Percentiles rank a stretch among this genome's conserved stretches.
phyloP scores from a whole-genome alignment of 2,888 invertebrate species.

The Trachelus iudaicus region DNA sequence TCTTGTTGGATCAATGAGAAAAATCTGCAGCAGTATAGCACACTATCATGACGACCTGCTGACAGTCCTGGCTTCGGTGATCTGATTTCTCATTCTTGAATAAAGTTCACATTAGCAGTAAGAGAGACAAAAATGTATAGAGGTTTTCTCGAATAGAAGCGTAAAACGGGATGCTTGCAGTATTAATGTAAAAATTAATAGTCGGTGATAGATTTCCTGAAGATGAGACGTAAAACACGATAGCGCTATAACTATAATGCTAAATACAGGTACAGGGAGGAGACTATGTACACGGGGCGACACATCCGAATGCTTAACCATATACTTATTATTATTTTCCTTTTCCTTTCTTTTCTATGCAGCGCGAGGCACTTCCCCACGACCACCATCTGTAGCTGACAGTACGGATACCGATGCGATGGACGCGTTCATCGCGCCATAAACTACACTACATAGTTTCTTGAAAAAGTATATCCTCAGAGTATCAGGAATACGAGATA shows the following conservation, averaged over 20 bases:
- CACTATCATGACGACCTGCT: background rate
- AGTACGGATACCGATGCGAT: constrained; percentile 14
- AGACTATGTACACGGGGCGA: constrained; percentile 50
- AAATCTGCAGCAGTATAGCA: background rate
- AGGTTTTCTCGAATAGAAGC: background rate
- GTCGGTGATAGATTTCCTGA: background rate
- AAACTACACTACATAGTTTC: constrained; percentile 6
- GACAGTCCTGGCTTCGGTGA: background rate
- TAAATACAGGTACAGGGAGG: constrained; percentile 39
- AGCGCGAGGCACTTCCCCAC: constrained; percentile 12
- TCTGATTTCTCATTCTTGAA: background rate
- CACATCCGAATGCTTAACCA: constrained; percentile 44
- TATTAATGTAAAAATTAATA: background rate
- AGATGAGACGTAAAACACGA: background rate
- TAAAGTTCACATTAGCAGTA: background rate
- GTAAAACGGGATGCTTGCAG: background rate
- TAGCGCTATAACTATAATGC: constrained; percentile 4
- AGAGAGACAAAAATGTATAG: background rate
- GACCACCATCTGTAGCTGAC: background rate
- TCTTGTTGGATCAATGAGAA: background rate
- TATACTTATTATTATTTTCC: constrained; percentile 16
- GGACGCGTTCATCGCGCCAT: constrained; percentile 37
- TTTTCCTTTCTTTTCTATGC: constrained; percentile 2
- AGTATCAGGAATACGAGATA: background rate
- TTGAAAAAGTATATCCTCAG: background rate